Conservation (phyloP, 2,888 invertebrate genomes). For the Opisthograptis luteolata region DNA sequence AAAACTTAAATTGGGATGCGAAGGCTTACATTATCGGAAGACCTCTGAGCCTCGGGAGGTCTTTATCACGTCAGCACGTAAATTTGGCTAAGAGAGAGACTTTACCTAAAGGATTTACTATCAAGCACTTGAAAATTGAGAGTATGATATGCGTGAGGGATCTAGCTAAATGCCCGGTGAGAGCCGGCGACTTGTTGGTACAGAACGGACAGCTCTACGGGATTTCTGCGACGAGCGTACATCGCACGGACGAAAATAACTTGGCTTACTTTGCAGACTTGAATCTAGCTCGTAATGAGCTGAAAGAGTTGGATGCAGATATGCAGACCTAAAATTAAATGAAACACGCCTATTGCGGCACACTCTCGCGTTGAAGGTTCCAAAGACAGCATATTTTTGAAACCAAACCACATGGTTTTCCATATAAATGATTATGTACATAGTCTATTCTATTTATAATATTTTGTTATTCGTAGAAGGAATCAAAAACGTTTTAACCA, state of each 20-base stretch:
- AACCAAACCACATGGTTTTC: no score
- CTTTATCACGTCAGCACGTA: constrained; percentile 61
- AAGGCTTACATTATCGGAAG: constrained; percentile 61
- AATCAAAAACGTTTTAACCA: no score
- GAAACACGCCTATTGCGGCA: neutral
- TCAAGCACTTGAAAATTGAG: constrained; percentile 43
- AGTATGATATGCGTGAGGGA: constrained; percentile 61
- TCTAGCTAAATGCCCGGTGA: constrained; percentile 60
- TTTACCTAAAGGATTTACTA: constrained; percentile 9
- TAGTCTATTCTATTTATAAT: no score
- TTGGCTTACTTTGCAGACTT: constrained; percentile 64
- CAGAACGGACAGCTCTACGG: constrained; percentile 61
- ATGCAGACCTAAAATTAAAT: neutral
- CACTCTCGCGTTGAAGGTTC: neutral
- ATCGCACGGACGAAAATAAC: constrained; percentile 46
- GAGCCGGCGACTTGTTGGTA: constrained; percentile 66
- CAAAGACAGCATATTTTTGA: no score
- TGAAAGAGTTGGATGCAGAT: constrained; percentile 48
- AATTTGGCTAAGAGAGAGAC: constrained; percentile 36
- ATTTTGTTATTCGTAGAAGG: no score
- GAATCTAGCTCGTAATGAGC: constrained; percentile 43
- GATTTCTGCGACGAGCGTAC: constrained; percentile 59
- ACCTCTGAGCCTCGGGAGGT: constrained; percentile 50
- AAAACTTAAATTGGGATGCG: constrained; percentile 39
- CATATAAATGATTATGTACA: no score